Evolutionary conservation across 2,888 invertebrate genomes (phyloP).

Genomic region (Polyommatus iphigenia): DNA sequence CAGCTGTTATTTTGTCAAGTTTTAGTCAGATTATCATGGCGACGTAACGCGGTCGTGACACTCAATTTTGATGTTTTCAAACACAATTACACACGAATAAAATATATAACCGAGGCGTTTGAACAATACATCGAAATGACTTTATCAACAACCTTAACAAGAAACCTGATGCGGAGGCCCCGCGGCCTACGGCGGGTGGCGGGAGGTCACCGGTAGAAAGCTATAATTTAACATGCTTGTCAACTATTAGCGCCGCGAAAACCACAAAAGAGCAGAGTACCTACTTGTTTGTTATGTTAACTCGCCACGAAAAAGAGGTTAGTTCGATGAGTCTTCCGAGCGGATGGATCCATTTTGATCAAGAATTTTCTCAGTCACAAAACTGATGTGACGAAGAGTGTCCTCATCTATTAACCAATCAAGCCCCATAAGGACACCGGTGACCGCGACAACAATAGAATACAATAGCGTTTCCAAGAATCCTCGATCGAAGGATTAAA

Average conservation of each 20-base stretch:
- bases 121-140: not conserved
- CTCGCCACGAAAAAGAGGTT: too few relatives aligned
- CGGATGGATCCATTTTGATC: too few relatives aligned
- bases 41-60: not conserved
- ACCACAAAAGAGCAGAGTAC: not conserved
- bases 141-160: not conserved
- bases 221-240: conserved; percentile 22
- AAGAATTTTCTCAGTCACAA: too few relatives aligned
- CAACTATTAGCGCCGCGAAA: not conserved
- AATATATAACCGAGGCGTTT: not conserved
- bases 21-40: too few relatives aligned
- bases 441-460: too few relatives aligned
- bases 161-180: conserved; percentile 5
- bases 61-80: not conserved
- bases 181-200: not conserved
- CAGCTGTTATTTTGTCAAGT: too few relatives aligned
- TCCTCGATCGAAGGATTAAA: too few relatives aligned
- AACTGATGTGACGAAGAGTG: too few relatives aligned
- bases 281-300: not conserved
- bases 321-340: too few relatives aligned
- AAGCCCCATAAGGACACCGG: too few relatives aligned
- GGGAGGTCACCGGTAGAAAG: conserved; percentile 16
- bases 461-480: too few relatives aligned
- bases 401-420: too few relatives aligned
- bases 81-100: not conserved